Conservation (phyloP, 2,797 vertebrate genomes). For the Schizopygopsis pylzovi region DNA sequence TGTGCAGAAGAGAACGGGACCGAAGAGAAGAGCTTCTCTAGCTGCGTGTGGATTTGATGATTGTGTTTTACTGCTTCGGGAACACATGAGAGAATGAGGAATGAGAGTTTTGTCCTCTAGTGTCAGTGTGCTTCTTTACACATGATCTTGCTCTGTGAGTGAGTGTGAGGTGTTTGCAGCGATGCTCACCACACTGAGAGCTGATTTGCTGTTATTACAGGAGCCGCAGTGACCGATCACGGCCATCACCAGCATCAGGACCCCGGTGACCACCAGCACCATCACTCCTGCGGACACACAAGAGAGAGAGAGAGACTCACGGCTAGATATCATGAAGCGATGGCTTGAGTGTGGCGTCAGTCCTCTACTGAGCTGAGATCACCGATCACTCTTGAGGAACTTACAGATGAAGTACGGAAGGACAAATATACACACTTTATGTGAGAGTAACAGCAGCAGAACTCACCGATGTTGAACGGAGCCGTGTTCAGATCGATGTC, state of each 20-base stretch:
- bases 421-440: no score
- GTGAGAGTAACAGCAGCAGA: background rate
- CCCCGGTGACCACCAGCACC: slow-evolving; percentile 11
- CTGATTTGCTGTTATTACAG: slow-evolving; percentile 17
- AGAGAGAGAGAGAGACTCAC: background rate
- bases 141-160: no score
- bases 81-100: no score
- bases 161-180: background rate
- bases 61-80: no score
- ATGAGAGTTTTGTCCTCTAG: no score
- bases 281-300: background rate
- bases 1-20: no score
- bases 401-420: no score
- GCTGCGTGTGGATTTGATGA: no score
- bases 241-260: slow-evolving; percentile 30
- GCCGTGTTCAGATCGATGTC: slow-evolving; percentile 59
- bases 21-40: background rate
- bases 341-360: no score
- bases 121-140: no score
- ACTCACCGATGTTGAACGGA: slow-evolving; percentile 46
- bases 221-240: slow-evolving; percentile 19
- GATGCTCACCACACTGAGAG: slow-evolving; percentile 35
- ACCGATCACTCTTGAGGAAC: no score
- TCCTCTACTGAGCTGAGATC: no score
- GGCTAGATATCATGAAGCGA: background rate